Percentiles rank a stretch among this genome's conserved stretches.
Evolutionary conservation across 2,797 vertebrate species (phyloP).

Genomic region (Rhyacichthys aspro): DNA sequence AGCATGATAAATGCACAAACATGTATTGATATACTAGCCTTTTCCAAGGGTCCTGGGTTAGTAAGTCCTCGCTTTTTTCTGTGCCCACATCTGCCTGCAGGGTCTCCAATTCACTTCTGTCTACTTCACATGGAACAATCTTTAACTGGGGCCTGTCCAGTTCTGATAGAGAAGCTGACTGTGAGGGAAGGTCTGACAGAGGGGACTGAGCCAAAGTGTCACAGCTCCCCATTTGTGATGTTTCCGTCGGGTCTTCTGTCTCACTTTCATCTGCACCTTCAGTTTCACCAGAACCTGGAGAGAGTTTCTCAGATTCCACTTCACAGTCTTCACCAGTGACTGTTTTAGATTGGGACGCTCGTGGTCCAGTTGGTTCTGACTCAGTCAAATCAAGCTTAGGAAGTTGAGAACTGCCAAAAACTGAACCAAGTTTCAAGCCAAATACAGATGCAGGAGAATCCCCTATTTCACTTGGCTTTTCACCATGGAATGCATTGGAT

Average conservation of each 20-base stretch:
- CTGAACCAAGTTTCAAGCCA: slow-evolving; percentile 80
- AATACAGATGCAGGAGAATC: slow-evolving; percentile 77
- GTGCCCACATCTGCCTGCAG: slow-evolving; percentile 39
- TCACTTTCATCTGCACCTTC: slow-evolving; percentile 75
- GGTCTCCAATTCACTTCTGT: slow-evolving; percentile 34
- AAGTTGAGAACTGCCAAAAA: slow-evolving; percentile 76
- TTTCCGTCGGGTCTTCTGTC: slow-evolving; percentile 65
- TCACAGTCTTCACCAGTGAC: slow-evolving; percentile 37
- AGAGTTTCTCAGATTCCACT: slow-evolving; percentile 60
- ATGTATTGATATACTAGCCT: slow-evolving; percentile 91
- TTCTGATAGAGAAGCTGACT: slow-evolving; percentile 43
- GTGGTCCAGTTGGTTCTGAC: slow-evolving; percentile 55
- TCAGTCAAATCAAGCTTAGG: slow-evolving; percentile 56
- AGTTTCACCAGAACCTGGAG: slow-evolving; percentile 68
- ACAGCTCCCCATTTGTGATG: slow-evolving; percentile 70
- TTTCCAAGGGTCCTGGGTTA: slow-evolving; percentile 75
- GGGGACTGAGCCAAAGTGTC: slow-evolving; percentile 58
- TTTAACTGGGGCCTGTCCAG: slow-evolving; percentile 48
- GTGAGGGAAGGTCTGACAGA: slow-evolving; percentile 47
- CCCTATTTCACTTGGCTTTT: slow-evolving; percentile 73
- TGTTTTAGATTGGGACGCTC: slow-evolving; percentile 57
- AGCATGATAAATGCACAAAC: slow-evolving; percentile 83
- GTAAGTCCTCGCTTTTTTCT: slow-evolving; percentile 62
- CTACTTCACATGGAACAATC: slow-evolving; percentile 35
- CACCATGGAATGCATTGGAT: slow-evolving; percentile 86